Base-by-base conservation (phyloP, 2,888 invertebrate species). In the Polydesmus complanatus region DNA sequence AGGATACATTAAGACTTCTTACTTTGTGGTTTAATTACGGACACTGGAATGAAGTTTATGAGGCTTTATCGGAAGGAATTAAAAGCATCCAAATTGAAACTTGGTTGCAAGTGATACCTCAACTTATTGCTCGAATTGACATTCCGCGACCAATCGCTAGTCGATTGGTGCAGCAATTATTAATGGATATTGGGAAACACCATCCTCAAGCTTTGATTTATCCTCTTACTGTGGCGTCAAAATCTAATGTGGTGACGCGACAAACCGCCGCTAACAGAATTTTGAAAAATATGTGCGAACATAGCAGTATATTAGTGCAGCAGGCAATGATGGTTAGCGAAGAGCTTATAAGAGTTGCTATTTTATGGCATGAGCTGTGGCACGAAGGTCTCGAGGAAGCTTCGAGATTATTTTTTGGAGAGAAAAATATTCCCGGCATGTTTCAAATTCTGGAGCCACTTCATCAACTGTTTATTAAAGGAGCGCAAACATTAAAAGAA, bases 301-400 rank as follows among this genome's bases (percentile, higher is more conserved):
- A 95, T 74, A 93, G 92, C 58, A 85, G 83, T 19, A 85, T 83
- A 27, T 77, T 99, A 54, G 97, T 99, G 0, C 87, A 88, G 68
- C 97, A 99, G 73, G 96, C 96, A 0, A 83, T 93, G 69, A 87
- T 94, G 87, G 95, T 93, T 64, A 80, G 94, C 53, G 96, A 97
- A 69, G 98, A 98, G 74, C 78, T 98, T 56, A 97, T 98, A 62
- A 79, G 97, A 60, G 95, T 97, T 1, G 97, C 98, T 1, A 99
- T 99, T 66, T 77, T 99, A 21, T 99, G 98, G 98, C 97, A 98
- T 71, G 98, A 98, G 73, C 84, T 95, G 70, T 99, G 98, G 98
- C 94, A 97, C 71, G 98, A 98, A 73, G 97, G 95, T 0, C 75
- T 98, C 22, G 79, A 78, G 54, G 96, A 97, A 72, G 96, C 96